phyloP scores from a whole-genome alignment of 2,888 invertebrate genomes.

The Leptopterna dolabrata region DNA sequence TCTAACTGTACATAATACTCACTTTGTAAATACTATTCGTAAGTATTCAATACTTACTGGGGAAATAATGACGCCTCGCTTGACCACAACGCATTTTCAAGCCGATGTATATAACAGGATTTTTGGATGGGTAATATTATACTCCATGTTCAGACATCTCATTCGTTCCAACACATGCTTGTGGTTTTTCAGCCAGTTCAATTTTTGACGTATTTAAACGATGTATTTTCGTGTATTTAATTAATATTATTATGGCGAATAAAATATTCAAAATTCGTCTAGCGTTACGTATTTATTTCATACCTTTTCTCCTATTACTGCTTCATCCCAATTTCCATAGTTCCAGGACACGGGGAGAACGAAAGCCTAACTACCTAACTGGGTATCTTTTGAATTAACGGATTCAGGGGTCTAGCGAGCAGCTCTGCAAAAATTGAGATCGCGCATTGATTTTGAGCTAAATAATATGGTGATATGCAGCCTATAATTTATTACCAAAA shows the following conservation, averaged over 20 bases:
- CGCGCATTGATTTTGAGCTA: too few species aligned
- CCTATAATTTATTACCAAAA: too few species aligned
- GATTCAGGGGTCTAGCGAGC: too few species aligned
- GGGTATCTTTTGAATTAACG: too few species aligned
- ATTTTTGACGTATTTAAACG: neutral
- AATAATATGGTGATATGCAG: too few species aligned
- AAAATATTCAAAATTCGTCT: neutral
- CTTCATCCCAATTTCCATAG: too few species aligned
- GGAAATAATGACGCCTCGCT: slow-evolving; percentile 37
- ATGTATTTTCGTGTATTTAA: neutral
- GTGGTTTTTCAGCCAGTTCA: neutral
- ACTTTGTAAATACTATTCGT: neutral
- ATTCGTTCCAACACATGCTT: neutral
- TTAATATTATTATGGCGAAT: neutral
- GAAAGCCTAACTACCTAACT: too few species aligned
- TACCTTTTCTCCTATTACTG: too few species aligned
- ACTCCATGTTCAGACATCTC: neutral
- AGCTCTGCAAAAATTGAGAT: too few species aligned
- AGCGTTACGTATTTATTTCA: too few species aligned
- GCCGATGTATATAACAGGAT: neutral
- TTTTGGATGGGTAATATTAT: neutral
- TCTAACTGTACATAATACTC: neutral
- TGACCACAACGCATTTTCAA: neutral
- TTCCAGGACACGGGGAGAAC: too few species aligned
- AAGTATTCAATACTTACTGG: slow-evolving; percentile 12